A percentile compares a stretch with the other conserved stretches of the same genome.
phyloP scores from a whole-genome alignment of 2,888 invertebrate genomes.

The Trichogramma evanescens region DNA sequence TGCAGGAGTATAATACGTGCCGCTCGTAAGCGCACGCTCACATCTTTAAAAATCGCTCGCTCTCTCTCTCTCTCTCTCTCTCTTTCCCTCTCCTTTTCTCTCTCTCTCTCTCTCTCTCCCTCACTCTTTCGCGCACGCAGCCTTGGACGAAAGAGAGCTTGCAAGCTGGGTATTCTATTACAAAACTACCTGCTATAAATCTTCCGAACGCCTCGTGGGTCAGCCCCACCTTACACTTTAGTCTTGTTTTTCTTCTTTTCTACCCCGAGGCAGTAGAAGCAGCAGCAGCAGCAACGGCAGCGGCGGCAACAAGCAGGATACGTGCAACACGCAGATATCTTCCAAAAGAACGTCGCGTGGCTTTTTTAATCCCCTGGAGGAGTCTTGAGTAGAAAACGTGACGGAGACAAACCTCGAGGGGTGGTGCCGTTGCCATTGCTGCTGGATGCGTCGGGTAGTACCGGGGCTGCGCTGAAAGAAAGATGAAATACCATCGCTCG shows the following conservation, averaged over 20 bases:
- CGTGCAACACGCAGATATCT: too few species aligned
- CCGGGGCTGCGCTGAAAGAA: background rate
- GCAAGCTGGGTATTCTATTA: constrained; percentile 24
- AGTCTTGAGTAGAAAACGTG: background rate
- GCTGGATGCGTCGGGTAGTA: too few species aligned
- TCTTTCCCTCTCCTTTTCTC: background rate
- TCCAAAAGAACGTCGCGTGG: background rate
- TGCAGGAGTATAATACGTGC: background rate
- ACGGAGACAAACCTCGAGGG: background rate
- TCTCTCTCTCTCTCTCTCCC: background rate
- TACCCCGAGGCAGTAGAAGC: constrained; percentile 2
- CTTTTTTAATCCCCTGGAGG: constrained; percentile 9
- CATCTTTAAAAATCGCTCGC: constrained; percentile 15
- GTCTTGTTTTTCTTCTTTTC: background rate
- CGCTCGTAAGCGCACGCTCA: background rate
- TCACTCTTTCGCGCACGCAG: background rate
- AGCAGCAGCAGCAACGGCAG: constrained; percentile 3
- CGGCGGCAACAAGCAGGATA: background rate
- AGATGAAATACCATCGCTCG: constrained; percentile 11
- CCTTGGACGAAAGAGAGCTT: background rate
- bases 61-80: constrained; percentile 3
- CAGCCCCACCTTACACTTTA: background rate
- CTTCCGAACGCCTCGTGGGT: constrained; percentile 9
- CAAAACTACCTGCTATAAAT: constrained; percentile 24
- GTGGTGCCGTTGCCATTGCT: too few species aligned